phyloP scores from a whole-genome alignment of 2,113 vertebrate species.

The Antechinus flavipes region DNA sequence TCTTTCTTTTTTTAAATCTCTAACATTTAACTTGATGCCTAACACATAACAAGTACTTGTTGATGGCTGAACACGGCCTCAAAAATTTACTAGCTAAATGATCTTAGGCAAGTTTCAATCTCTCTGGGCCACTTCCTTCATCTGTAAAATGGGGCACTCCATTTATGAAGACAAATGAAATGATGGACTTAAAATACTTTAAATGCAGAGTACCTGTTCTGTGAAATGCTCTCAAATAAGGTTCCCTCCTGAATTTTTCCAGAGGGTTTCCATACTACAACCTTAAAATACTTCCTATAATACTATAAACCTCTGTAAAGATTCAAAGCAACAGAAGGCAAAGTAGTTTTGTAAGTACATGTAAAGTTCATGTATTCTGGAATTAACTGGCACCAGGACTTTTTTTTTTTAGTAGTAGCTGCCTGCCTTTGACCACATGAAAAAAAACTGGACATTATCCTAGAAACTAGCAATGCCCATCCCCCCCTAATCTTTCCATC shows the following conservation, averaged over 20 bases:
- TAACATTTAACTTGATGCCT: neutral
- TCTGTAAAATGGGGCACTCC: neutral
- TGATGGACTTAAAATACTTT: neutral
- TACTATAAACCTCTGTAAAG: neutral
- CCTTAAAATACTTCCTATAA: neutral
- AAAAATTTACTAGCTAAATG: neutral
- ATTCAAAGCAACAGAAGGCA: neutral
- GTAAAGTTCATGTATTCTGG: neutral
- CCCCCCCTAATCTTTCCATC: neutral
- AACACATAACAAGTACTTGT: neutral
- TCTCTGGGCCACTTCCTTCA: neutral
- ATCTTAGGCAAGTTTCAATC: neutral
- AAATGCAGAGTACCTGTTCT: neutral
- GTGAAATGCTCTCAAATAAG: neutral
- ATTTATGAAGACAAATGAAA: neutral
- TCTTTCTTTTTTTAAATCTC: neutral
- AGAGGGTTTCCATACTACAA: neutral
- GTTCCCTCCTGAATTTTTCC: neutral
- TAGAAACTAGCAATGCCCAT: neutral
- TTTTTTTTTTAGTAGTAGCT: neutral
- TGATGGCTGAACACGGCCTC: neutral
- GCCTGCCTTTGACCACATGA: neutral
- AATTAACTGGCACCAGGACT: neutral
- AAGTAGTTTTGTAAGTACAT: neutral
- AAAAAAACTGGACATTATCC: neutral